A percentile compares a stretch with the other conserved stretches of the same genome.
Conservation (phyloP, 2,797 vertebrate species). For the Brachyalestes nurse region DNA sequence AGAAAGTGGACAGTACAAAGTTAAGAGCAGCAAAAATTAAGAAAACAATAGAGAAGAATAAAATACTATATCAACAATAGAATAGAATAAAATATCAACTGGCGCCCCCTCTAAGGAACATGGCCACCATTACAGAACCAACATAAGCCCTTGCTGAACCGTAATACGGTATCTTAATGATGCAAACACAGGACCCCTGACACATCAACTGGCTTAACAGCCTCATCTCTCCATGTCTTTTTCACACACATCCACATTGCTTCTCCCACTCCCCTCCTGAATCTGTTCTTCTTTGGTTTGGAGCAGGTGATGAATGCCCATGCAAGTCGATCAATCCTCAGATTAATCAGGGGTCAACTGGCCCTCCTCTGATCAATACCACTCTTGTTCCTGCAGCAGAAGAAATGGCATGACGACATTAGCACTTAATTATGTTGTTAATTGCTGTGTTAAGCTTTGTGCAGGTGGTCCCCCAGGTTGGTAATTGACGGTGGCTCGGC, state of each 20-base stretch:
- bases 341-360: constrained; percentile 81
- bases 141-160: constrained; percentile 80
- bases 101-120: not conserved
- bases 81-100: too few species aligned
- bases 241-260: constrained; percentile 20
- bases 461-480: constrained; percentile 78
- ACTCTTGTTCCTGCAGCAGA: constrained; percentile 76
- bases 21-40: too few species aligned
- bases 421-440: constrained; percentile 88
- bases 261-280: constrained; percentile 17
- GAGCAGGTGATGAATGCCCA: constrained; percentile 74
- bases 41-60: too few species aligned
- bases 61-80: too few species aligned
- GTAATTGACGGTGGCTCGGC: constrained; percentile 82
- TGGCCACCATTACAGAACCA: not conserved
- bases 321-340: constrained; percentile 79
- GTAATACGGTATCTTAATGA: constrained; percentile 72
- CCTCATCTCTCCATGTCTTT: constrained; percentile 48
- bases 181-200: constrained; percentile 66
- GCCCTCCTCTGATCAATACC: constrained; percentile 80
- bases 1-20: too few species aligned
- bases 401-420: constrained; percentile 77
- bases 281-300: constrained; percentile 58
- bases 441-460: constrained; percentile 85
- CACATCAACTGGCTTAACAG: constrained; percentile 46